Evolutionary conservation across 1,140 invertebrate species (phyloP).

Genomic region (Dendroctonus valens): DNA sequence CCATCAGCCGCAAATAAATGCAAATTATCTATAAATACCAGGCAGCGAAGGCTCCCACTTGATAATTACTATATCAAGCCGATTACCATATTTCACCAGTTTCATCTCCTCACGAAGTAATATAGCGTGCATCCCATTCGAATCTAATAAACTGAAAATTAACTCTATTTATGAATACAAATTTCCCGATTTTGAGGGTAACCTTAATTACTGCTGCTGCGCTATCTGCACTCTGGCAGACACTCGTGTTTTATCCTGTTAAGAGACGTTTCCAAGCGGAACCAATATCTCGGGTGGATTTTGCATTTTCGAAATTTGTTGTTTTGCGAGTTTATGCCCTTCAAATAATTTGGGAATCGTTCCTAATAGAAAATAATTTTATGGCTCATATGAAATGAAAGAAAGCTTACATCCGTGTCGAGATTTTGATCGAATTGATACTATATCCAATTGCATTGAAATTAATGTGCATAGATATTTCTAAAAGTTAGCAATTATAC

Average conservation of each 20-base stretch:
- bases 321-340: no score
- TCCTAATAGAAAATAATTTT: no score
- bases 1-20: not conserved
- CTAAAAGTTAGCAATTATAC: no score
- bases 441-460: no score
- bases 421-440: no score
- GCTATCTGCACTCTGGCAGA: slow-evolving; percentile 16
- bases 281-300: slow-evolving; percentile 1
- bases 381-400: no score
- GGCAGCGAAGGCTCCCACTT: not conserved
- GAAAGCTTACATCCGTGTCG: no score
- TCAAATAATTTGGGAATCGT: no score
- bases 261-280: slow-evolving; percentile 8
- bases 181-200: slow-evolving; percentile 20
- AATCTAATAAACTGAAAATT: slow-evolving; percentile 26
- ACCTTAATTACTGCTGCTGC: slow-evolving; percentile 17
- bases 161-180: slow-evolving; percentile 27
- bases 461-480: no score
- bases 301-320: not conserved
- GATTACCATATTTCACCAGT: slow-evolving; percentile 51
- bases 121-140: slow-evolving; percentile 4
- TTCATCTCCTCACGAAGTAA: slow-evolving; percentile 38
- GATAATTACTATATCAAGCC: slow-evolving; percentile 40
- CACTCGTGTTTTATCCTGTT: slow-evolving; percentile 13
- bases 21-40: not conserved